Evolutionary conservation across 2,797 vertebrate genomes (phyloP), one percentile per base, ranked within the genome.

Genomic region (Xyrichtys novacula): DNA sequence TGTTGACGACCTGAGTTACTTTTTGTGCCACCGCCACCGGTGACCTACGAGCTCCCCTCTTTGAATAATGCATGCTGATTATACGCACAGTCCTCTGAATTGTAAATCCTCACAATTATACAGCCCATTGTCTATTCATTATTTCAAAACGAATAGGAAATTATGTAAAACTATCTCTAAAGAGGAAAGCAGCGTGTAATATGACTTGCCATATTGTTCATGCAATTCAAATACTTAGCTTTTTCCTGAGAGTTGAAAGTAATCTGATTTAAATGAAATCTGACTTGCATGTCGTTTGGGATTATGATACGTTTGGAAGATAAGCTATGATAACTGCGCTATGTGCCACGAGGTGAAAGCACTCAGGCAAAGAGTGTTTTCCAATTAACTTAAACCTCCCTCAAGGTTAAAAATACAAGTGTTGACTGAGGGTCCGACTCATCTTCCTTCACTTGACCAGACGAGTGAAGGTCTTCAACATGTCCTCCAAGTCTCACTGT

Each of bases 71-170:
- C 81, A 89, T 89, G 83, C 78, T 89, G 91, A 93, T 94, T 91
- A 92, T 92, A 90, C 89, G 70, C 59, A 77, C 65, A 73, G 86
- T 89, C 88, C 87, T 92, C 92, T 94, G 93, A 93, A 94, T 91
- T 92, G 91, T 94, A 94, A 95, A 94, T 94, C 71, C 78, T 75
- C 68, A 89, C 89, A 94, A 94, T 94, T 93, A 93, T 93, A 91
- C 92, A 91, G 87, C 82, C 89, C 88, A 93, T 94, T 93, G 92
- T 94, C 93, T 93, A 95, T 95, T 95, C 93, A 94, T 94, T 92
- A 94, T 94, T 94, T 92, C 89, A 90, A 90, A 91, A 88, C 75
- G 81, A 93, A 94, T 90, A 79, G 84, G 81, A 90, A 94, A 94
- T 94, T 94, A 95, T 94, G 93, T 93, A 90, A 94, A 94, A 92